Percentiles rank a stretch among this genome's conserved stretches.
Conservation (phyloP, 2,797 vertebrate species). For the Cossypha polioptera region DNA sequence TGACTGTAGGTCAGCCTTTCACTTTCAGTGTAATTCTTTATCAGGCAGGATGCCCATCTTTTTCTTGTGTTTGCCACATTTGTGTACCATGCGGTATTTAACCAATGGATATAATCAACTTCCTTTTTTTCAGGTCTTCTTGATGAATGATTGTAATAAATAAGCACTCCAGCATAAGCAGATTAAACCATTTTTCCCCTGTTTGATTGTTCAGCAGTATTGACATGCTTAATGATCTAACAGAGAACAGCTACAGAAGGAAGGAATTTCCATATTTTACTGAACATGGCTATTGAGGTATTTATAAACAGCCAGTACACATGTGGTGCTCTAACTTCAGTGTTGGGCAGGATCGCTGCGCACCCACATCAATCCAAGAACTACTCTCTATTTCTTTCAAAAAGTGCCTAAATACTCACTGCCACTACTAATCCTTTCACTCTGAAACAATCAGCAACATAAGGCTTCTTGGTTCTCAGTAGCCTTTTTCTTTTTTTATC, state of each 20-base stretch:
- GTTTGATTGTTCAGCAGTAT: slow-evolving; percentile 72
- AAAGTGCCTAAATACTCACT: slow-evolving; percentile 29
- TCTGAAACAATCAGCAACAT: slow-evolving; percentile 56
- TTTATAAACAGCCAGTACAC: slow-evolving; percentile 48
- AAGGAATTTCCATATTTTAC: slow-evolving; percentile 71
- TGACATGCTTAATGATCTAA: slow-evolving; percentile 75
- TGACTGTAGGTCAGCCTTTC: slow-evolving; percentile 82
- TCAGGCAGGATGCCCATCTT: slow-evolving; percentile 75
- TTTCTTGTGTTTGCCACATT: slow-evolving; percentile 65
- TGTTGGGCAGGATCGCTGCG: not conserved
- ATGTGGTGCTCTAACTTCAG: slow-evolving; percentile 2
- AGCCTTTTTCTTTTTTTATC: not conserved
- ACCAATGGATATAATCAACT: slow-evolving; percentile 63
- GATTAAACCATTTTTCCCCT: slow-evolving; percentile 56
- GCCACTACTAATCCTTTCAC: slow-evolving; percentile 48
- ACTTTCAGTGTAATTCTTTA: slow-evolving; percentile 77
- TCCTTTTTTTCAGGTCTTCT: slow-evolving; percentile 39
- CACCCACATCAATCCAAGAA: slow-evolving; percentile 2
- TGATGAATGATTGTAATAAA: slow-evolving; percentile 70
- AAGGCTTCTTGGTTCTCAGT: not conserved
- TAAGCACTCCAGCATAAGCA: slow-evolving; percentile 64
- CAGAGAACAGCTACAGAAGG: slow-evolving; percentile 59
- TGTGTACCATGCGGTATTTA: slow-evolving; percentile 51
- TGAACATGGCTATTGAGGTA: slow-evolving; percentile 39
- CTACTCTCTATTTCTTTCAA: slow-evolving; percentile 34